Evolutionary conservation across 2,888 invertebrate species (phyloP).

Genomic region (Hedychridium roseum): DNA sequence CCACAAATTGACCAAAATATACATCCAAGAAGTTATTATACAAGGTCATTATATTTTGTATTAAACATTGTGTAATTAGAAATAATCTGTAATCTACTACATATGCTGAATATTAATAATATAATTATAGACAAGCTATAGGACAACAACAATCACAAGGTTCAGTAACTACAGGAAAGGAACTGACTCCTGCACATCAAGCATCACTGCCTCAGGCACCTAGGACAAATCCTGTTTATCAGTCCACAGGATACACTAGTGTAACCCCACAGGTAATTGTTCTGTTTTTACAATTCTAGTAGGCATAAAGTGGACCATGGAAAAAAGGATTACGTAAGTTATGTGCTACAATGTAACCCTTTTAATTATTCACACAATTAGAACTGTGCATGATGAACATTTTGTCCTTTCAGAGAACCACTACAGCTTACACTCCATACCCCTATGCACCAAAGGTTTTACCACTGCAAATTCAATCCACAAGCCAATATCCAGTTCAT

Average conservation of each 20-base stretch:
- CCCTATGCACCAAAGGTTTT: constrained; percentile 54
- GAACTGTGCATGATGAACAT: background rate
- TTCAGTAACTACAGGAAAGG: constrained; percentile 49
- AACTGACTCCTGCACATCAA: constrained; percentile 60
- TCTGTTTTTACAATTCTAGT: background rate
- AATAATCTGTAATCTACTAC: background rate
- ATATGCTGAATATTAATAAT: background rate
- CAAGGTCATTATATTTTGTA: constrained; percentile 26
- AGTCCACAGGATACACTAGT: constrained; percentile 50
- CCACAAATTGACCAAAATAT: constrained; percentile 58
- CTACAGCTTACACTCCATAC: constrained; percentile 49
- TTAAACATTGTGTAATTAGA: background rate
- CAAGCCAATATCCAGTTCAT: constrained; percentile 77
- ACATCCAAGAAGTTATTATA: constrained; percentile 53
- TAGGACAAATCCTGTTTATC: constrained; percentile 53
- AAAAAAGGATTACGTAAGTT: background rate
- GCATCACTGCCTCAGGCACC: constrained; percentile 58
- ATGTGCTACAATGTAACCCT: background rate
- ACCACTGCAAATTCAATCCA: constrained; percentile 49
- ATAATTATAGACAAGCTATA: constrained; percentile 51
- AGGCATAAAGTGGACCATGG: no score
- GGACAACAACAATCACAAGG: constrained; percentile 53
- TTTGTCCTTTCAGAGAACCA: constrained; percentile 26
- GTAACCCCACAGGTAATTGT: constrained; percentile 56
- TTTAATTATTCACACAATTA: background rate